A percentile compares a stretch with the other conserved stretches of the same genome.
Conservation (phyloP, 2,888 invertebrate species). For the Agrochola circellaris region DNA sequence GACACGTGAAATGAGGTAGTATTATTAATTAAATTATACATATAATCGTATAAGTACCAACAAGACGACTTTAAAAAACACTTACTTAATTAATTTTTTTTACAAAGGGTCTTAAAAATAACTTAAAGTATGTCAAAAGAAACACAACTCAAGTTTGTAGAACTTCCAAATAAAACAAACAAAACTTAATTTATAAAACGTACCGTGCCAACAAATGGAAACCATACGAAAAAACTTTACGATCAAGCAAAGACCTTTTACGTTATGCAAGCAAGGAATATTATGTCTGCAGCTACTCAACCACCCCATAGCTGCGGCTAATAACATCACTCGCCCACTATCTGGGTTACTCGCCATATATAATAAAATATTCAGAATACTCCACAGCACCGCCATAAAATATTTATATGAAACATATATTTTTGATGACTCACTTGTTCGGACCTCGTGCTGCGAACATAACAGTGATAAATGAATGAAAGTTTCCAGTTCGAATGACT, state of each 20-base stretch:
- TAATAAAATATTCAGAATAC: constrained; percentile 53
- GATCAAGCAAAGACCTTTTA: constrained; percentile 73
- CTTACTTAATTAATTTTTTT: not conserved
- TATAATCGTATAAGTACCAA: not conserved
- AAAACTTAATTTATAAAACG: constrained; percentile 41
- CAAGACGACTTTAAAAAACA: not conserved
- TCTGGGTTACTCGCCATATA: constrained; percentile 29
- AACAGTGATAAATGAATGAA: constrained; percentile 50
- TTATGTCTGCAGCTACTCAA: constrained; percentile 69
- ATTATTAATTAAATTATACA: constrained; percentile 2
- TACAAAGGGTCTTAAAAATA: not conserved
- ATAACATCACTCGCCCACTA: constrained; percentile 36
- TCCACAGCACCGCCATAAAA: constrained; percentile 27
- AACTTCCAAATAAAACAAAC: constrained; percentile 3
- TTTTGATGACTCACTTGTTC: constrained; percentile 51
- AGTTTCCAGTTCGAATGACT: constrained; percentile 39
- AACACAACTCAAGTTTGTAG: constrained; percentile 8
- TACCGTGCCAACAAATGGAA: constrained; percentile 65
- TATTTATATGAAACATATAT: constrained; percentile 53
- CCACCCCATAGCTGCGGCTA: constrained; percentile 34
- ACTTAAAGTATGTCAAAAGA: not conserved
- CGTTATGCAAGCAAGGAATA: constrained; percentile 73
- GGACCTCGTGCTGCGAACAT: constrained; percentile 33
- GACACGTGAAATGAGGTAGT: not conserved
- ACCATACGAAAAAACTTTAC: constrained; percentile 64